Percentiles rank a stretch among this genome's conserved stretches.
phyloP scores from a whole-genome alignment of 2,888 invertebrate genomes.

The Epirrhoe alternata region DNA sequence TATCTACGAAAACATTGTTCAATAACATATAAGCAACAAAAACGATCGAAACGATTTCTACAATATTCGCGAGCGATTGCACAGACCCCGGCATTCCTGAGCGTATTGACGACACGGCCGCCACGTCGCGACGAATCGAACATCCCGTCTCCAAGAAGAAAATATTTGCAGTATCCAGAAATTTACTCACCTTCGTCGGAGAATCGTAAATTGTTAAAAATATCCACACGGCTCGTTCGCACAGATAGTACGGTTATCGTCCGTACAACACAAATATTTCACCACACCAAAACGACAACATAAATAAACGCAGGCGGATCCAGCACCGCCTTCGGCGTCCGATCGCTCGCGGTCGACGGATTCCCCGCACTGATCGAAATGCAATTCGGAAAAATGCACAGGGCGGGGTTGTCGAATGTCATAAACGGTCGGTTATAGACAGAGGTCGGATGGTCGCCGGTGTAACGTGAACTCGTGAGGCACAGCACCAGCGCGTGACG shows the following conservation, averaged over 20 bases:
- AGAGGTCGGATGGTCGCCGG: constrained; percentile 78
- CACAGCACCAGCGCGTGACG: constrained; percentile 67
- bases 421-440: constrained; percentile 80
- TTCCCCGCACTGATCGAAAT: constrained; percentile 77
- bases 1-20: constrained; percentile 21
- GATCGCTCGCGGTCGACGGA: constrained; percentile 66
- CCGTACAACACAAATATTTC: constrained; percentile 83
- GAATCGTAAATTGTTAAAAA: constrained; percentile 74
- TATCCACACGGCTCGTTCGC: constrained; percentile 80
- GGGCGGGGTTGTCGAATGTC: constrained; percentile 84
- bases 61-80: constrained; percentile 48
- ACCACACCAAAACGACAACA: constrained; percentile 85
- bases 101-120: constrained; percentile 65
- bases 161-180: constrained; percentile 60
- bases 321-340: constrained; percentile 60
- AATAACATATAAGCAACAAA: constrained; percentile 24
- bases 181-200: constrained; percentile 75
- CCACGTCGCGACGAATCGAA: constrained; percentile 74
- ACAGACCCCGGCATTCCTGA: constrained; percentile 61
- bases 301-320: constrained; percentile 79
- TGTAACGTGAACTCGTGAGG: constrained; percentile 56
- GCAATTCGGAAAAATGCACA: constrained; percentile 79
- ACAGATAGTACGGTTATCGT: constrained; percentile 84
- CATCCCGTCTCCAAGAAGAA: constrained; percentile 54
- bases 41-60: constrained; percentile 22